Percentiles rank a stretch among this genome's conserved stretches.
phyloP scores from a whole-genome alignment of 37 sponge, comb jelly and placozoan species.

The Ephydatia muelleri region DNA sequence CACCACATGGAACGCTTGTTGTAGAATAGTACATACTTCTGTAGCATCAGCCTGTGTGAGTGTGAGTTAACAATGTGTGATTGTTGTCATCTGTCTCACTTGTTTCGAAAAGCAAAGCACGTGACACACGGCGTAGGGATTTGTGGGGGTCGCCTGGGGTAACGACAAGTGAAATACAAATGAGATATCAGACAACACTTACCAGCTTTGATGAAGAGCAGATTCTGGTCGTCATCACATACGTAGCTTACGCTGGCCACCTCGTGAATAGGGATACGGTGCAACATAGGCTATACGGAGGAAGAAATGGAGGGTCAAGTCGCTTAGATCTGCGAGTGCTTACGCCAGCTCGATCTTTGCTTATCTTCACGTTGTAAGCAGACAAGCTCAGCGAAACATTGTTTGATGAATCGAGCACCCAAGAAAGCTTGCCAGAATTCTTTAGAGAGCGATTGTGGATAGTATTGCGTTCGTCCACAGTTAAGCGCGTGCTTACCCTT shows the following conservation, averaged over 20 bases:
- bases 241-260: constrained; percentile 67
- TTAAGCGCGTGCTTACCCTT: constrained; percentile 43
- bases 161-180: not conserved
- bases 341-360: constrained; percentile 33
- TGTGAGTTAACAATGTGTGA: not conserved
- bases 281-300: constrained; percentile 34
- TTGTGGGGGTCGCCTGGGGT: constrained; percentile 35
- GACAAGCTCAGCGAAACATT: constrained; percentile 56
- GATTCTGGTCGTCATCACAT: constrained; percentile 68
- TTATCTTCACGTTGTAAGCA: constrained; percentile 70
- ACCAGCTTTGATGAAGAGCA: constrained; percentile 73
- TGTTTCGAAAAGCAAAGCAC: constrained; percentile 46
- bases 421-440: constrained; percentile 60
- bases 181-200: not conserved
- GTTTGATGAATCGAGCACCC: constrained; percentile 36
- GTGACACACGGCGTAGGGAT: constrained; percentile 31
- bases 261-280: constrained; percentile 69
- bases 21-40: constrained; percentile 65
- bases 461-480: too few species aligned
- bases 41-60: constrained; percentile 64
- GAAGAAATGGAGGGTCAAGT: not conserved
- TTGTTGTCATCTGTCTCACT: constrained; percentile 8
- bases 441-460: too few species aligned
- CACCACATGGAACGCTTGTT: constrained; percentile 73
- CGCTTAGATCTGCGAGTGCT: not conserved